Base-by-base conservation (phyloP, 1,140 invertebrate genomes). In the Drosophila pruinosa region DNA sequence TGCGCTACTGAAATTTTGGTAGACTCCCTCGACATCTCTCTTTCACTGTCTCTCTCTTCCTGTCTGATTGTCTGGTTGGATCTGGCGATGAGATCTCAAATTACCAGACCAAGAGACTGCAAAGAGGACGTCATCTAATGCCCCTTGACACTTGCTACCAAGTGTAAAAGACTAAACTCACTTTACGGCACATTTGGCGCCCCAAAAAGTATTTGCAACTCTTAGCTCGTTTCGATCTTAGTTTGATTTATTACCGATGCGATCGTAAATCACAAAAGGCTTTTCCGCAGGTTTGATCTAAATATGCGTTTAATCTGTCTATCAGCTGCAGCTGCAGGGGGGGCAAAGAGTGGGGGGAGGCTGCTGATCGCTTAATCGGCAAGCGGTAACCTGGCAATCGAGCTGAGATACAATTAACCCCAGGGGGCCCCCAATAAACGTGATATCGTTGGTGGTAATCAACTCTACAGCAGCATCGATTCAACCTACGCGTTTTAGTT, bases 141-240 rank as follows among this genome's bases (percentile, higher is more conserved):
- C 78, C 47, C 63, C 64, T 68, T 75, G 78, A 86, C 82, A 86
- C 82, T 75, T 81, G 65, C 74, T 76, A 70, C 74, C 82, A 78
- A 75, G 78, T 88, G 79, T 85, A 78, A 83, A 72, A 54, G 72
- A 73, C 52, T 12, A 36, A 53, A 53, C 62, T 61, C 67, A 67
- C 38, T 71, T 79, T 54, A 71, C 50, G 64, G 45, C 47, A 41
- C 38, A 41, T 21, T 76, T 58, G 48, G 71, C 65, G 65, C 65
- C 71, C 14, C 39, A 38, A 24, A 10, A 4, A 58, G 7, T n/a
- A n/a, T n/a, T n/a, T n/a, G n/a, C n/a, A n/a, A n/a, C 15, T 39
- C 14, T 17, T 15, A 31, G 7, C 24, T 8, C 36, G 15, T 4
- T 50, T 15, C 8, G 47, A 39, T 38, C 43, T 19, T 31, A 57